A percentile compares a stretch with the other conserved stretches of the same genome.
These are phyloP conservation scores for Anguilla marmorata DNA, from an alignment of 2,797 vertebrate genomes.

Conservation along the genomic window DNA sequence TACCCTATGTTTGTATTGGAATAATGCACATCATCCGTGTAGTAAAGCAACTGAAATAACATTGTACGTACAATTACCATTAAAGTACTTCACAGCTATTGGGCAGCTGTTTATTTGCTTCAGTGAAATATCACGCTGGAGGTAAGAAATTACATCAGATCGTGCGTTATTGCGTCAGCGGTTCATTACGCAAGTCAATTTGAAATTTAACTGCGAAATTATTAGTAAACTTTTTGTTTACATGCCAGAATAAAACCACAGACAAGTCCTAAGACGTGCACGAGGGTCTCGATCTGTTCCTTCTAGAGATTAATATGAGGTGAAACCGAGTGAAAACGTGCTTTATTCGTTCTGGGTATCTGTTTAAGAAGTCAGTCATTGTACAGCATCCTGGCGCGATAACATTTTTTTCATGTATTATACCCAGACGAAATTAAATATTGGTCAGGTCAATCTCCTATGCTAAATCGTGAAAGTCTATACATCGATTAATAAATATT, in stretches of 20 bases:
- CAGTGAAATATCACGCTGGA: neutral
- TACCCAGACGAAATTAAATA: neutral
- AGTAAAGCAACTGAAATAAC: neutral
- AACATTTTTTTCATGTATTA: neutral
- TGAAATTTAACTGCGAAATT: neutral
- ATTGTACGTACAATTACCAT: neutral
- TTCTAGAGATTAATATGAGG: neutral
- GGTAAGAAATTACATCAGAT: neutral
- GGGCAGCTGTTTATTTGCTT: neutral
- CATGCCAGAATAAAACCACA: neutral
- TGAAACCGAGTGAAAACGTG: neutral
- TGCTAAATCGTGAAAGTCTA: neutral
- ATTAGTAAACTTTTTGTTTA: neutral
- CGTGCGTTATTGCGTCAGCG: neutral
- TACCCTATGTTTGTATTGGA: neutral
- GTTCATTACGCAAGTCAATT: neutral
- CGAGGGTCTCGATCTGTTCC: neutral
- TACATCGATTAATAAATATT: constrained; percentile 18
- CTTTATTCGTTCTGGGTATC: no score
- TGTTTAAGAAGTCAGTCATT: neutral
- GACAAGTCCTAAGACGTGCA: neutral
- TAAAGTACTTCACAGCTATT: neutral
- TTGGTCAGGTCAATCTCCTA: neutral
- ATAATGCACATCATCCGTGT: neutral
- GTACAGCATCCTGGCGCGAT: neutral